Evolutionary conservation across 2,113 vertebrate species (phyloP).

Genomic region (Chlorodrepanis virens): DNA sequence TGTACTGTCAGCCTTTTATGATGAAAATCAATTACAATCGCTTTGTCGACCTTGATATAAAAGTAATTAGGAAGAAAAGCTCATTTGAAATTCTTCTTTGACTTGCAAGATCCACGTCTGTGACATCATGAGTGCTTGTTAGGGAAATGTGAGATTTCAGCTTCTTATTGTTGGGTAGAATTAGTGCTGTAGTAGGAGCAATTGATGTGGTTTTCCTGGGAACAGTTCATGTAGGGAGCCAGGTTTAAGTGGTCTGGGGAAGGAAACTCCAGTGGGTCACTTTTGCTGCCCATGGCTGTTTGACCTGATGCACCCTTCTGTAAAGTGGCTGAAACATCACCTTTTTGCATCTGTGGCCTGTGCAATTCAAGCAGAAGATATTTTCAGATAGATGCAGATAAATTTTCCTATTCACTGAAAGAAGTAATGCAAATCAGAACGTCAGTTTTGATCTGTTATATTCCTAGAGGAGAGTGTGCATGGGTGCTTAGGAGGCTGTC

Average conservation of each 20-base stretch:
- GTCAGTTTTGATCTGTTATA: constrained; percentile 58
- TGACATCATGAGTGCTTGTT: neutral
- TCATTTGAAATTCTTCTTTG: neutral
- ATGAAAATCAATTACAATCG: neutral
- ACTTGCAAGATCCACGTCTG: neutral
- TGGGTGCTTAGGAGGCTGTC: constrained; percentile 63
- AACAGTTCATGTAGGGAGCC: neutral
- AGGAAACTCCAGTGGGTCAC: neutral
- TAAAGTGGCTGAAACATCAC: neutral
- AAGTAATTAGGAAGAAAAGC: neutral
- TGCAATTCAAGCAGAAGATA: neutral
- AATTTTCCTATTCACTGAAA: neutral
- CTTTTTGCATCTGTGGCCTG: neutral
- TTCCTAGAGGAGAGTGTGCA: constrained; percentile 58
- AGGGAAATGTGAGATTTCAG: neutral
- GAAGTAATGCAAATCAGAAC: constrained; percentile 16
- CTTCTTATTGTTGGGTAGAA: neutral
- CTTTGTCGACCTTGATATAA: neutral
- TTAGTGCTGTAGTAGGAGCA: neutral
- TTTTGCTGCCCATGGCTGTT: neutral
- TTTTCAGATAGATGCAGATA: neutral
- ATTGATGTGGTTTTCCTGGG: neutral
- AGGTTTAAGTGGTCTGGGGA: neutral
- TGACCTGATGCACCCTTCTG: neutral
- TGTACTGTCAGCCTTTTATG: neutral